These are phyloP conservation scores for Chironomus tepperi DNA, from an alignment of 1,140 invertebrate species.

Conservation along the genomic window DNA sequence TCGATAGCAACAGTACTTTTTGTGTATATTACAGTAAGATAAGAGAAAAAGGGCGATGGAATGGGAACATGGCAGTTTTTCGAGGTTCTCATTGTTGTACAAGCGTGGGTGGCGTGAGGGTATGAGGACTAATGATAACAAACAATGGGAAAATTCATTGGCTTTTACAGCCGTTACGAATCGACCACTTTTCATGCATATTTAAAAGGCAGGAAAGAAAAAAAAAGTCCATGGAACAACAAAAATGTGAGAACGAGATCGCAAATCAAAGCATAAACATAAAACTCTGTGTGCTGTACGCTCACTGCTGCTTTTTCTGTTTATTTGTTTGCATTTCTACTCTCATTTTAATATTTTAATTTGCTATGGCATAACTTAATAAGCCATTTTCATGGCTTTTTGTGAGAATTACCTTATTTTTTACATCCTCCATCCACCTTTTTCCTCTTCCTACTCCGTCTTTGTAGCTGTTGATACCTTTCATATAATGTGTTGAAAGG, in stretches of 20 bases:
- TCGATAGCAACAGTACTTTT: not conserved
- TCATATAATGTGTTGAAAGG: too few relatives aligned
- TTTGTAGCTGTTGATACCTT: too few relatives aligned
- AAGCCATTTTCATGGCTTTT: not conserved
- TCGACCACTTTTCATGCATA: slow-evolving; percentile 7
- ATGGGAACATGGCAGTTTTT: not conserved
- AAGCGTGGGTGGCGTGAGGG: too few relatives aligned
- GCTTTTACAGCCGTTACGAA: slow-evolving; percentile 11
- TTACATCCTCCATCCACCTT: not conserved
- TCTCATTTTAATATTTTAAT: slow-evolving; percentile 4
- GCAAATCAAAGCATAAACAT: slow-evolving; percentile 8
- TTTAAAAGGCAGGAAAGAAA: not conserved
- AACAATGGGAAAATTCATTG: slow-evolving; percentile 13
- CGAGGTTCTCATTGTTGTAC: too few relatives aligned
- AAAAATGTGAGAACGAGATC: not conserved
- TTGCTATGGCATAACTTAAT: not conserved
- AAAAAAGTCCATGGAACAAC: not conserved
- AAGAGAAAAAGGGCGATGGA: not conserved
- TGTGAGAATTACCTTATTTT: slow-evolving; percentile 3
- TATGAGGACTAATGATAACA: slow-evolving; percentile 4
- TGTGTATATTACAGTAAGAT: not conserved
- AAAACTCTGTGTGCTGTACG: not conserved
- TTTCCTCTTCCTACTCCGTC: too few relatives aligned
- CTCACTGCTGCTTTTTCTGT: not conserved
- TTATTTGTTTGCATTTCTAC: slow-evolving; percentile 4